These are phyloP conservation scores for Marisa cornuarietis DNA, from an alignment of 1,140 invertebrate genomes.

Conservation along the genomic window DNA sequence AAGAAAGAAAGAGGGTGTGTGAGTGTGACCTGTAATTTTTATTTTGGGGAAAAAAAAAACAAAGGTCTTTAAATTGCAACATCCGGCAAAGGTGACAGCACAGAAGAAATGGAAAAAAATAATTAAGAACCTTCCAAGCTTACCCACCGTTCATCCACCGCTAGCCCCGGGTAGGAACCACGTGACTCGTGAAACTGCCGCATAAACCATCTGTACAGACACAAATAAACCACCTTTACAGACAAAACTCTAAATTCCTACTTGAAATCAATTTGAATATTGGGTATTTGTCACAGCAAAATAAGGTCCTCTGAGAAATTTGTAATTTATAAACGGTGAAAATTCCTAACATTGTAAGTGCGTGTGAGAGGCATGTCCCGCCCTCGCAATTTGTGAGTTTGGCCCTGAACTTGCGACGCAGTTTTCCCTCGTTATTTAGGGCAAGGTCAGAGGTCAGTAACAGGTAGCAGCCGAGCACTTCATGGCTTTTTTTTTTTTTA, in stretches of 20 bases:
- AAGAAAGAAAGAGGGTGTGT: too few relatives aligned
- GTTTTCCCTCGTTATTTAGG: too few relatives aligned
- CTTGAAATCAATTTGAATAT: not conserved
- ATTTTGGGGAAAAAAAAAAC: too few relatives aligned
- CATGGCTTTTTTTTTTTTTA: too few relatives aligned
- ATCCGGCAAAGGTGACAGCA: too few relatives aligned
- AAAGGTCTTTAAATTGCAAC: too few relatives aligned
- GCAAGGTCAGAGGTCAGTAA: too few relatives aligned
- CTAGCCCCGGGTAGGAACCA: not conserved
- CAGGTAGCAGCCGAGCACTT: too few relatives aligned
- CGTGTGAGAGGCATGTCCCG: not conserved
- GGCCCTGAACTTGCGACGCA: not conserved
- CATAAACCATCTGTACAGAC: slow-evolving; percentile 9
- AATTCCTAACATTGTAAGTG: not conserved
- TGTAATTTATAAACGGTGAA: not conserved
- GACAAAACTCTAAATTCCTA: not conserved
- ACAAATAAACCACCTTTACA: not conserved
- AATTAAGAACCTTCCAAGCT: not conserved
- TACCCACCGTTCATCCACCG: not conserved
- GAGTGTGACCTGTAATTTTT: too few relatives aligned
- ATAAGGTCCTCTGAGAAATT: too few relatives aligned
- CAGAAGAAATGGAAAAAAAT: too few relatives aligned
- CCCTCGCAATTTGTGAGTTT: too few relatives aligned
- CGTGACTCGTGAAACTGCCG: slow-evolving; percentile 1
- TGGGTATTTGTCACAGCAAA: not conserved